Evolutionary conservation across 2,797 vertebrate genomes (phyloP), one percentile per base, ranked within the genome.

Genomic region (Acestrorhynchus altus): DNA sequence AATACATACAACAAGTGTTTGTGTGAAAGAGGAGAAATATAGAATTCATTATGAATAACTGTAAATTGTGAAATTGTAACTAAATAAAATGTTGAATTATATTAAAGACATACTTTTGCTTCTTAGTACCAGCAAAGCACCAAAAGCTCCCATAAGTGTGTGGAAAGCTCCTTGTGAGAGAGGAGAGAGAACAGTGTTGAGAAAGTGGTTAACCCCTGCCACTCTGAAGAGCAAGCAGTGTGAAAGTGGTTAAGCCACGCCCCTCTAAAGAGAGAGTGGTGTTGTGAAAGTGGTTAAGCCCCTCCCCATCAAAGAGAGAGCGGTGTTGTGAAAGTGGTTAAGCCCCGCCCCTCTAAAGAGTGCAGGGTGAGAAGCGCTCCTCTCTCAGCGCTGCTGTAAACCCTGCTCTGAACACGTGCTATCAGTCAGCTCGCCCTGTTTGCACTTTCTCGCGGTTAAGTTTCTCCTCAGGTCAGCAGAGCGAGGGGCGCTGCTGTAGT

Each of bases 341-440:
- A 35, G 57, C 57, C 16, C 57, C 57, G 85, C 57, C 57, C 9
- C 28, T 35, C 8, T 35, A 77, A 52, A 79, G 59, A 77, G 81
- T 90, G 90, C 89, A 86, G 89, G 91, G 91, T 92, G 88, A 90
- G 88, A 90, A 89, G 91, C 91, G 91, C n/a, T 91, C 91, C 91
- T 10, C 89, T 92, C 92, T 94, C 93, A 91, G 87, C 90, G 88
- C 92, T 92, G 89, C 54, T 60, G 51, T 61, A 49, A 31, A 20
- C 11, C n/a, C 35, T 2, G 9, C n/a, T 15, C 0, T 13, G 24
- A n/a, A 15, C 22, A 49, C 54, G n/a, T 6, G 31, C 31, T 35
- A 35, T 35, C 31, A 35, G 6, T 35, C 31, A 35, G 61, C 26
- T 61, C 31, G 4, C 54, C 1, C 57, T 31, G 60, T 4, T 40